These are phyloP conservation scores for Sebastes vulpes DNA, from an alignment of 2,797 vertebrate genomes.

Conservation along the genomic window DNA sequence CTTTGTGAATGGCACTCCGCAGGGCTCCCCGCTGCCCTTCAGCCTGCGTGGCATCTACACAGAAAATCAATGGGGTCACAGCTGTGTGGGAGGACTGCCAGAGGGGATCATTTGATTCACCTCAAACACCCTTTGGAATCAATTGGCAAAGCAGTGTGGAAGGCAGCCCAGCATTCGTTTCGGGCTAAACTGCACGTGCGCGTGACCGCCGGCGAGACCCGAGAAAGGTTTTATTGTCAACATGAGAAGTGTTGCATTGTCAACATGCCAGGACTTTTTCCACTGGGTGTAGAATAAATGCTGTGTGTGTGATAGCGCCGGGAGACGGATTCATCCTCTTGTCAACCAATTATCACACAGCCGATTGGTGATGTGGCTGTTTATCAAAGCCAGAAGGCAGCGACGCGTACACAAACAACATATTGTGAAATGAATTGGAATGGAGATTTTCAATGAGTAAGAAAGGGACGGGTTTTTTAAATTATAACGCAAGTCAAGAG, in stretches of 20 bases:
- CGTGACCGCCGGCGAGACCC: background rate
- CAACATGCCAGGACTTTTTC: constrained; percentile 12
- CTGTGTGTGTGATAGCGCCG: background rate
- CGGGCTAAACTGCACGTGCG: background rate
- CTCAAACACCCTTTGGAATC: constrained; percentile 72
- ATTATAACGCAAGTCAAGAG: background rate
- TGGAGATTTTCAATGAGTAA: background rate
- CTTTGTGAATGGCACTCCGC: constrained; percentile 77
- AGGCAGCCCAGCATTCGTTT: constrained; percentile 13
- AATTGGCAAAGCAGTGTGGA: constrained; percentile 48
- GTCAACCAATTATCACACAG: background rate
- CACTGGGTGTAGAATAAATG: background rate
- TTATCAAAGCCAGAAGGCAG: constrained; percentile 8
- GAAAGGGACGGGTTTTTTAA: background rate
- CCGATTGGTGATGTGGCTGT: background rate
- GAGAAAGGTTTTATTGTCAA: constrained; percentile 22
- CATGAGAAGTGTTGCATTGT: constrained; percentile 19
- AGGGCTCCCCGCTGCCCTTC: constrained; percentile 77
- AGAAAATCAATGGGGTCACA: constrained; percentile 80
- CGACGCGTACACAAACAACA: background rate
- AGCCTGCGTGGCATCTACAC: constrained; percentile 63
- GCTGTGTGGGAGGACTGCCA: constrained; percentile 73
- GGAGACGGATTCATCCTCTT: background rate
- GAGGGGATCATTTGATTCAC: constrained; percentile 70
- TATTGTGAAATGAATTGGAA: background rate